Conservation (phyloP, 2,113 vertebrate species). For the Brienomyrus longianalis region DNA sequence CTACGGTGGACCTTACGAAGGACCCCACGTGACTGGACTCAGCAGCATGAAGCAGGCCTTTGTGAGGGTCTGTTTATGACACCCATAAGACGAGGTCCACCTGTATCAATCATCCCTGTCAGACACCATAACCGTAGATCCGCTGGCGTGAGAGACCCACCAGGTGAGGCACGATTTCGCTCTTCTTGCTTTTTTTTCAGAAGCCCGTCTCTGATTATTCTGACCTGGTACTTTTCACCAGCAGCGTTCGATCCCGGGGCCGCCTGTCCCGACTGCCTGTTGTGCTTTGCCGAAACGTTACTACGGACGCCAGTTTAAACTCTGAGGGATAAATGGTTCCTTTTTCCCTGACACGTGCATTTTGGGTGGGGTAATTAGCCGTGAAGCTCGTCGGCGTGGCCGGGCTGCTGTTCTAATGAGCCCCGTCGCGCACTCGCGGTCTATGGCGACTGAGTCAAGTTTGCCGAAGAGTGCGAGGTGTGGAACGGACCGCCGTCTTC, state of each 20-base stretch:
- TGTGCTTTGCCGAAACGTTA: conserved; percentile 2
- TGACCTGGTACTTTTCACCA: conserved; percentile 29
- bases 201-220: conserved; percentile 59
- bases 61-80: conserved; percentile 61
- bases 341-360: conserved; percentile 42
- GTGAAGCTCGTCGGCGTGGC: conserved; percentile 37
- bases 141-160: conserved; percentile 59
- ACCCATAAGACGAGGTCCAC: conserved; percentile 52
- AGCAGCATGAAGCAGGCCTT: conserved; percentile 57
- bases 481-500: not conserved
- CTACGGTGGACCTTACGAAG: conserved; percentile 33
- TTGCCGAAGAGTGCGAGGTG: not conserved
- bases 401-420: not conserved
- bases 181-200: conserved; percentile 47
- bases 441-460: not conserved
- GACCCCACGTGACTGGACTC: conserved; percentile 31
- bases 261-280: conserved; percentile 32
- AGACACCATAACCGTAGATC: conserved; percentile 58
- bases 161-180: conserved; percentile 64
- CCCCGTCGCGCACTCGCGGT: not conserved
- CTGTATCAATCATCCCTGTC: conserved; percentile 61
- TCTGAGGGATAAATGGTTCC: conserved; percentile 22
- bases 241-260: conserved; percentile 37
- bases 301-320: conserved; percentile 32
- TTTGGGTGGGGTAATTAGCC: conserved; percentile 33